Evolutionary conservation across 2,888 invertebrate genomes (phyloP).

Genomic region (Diadromus collaris): DNA sequence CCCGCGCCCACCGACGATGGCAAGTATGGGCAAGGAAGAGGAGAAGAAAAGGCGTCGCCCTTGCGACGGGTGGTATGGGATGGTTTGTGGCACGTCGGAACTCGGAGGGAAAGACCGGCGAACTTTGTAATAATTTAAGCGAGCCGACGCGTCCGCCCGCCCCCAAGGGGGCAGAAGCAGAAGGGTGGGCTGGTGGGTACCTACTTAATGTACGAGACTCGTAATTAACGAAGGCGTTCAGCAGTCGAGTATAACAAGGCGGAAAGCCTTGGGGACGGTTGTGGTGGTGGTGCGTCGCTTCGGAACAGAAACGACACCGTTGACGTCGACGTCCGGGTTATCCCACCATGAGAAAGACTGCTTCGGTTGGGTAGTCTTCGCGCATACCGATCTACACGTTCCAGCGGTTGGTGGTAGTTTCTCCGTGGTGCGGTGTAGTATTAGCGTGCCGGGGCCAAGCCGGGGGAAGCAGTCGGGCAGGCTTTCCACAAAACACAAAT

Average conservation of each 20-base stretch:
- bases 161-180: not conserved
- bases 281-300: constrained; percentile 58
- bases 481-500: constrained; percentile 72
- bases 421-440: not conserved
- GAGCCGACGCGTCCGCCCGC: constrained; percentile 52
- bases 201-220: constrained; percentile 73
- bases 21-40: not conserved
- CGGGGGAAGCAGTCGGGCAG: constrained; percentile 14
- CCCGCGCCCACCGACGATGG: constrained; percentile 17
- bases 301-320: constrained; percentile 59
- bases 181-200: constrained; percentile 51
- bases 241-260: constrained; percentile 72
- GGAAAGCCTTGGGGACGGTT: constrained; percentile 66
- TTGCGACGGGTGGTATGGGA: constrained; percentile 8
- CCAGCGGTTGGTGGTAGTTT: not conserved
- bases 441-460: constrained; percentile 47
- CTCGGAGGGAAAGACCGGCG: constrained; percentile 42
- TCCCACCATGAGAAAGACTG: constrained; percentile 39
- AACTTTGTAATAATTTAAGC: constrained; percentile 66
- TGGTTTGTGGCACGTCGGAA: constrained; percentile 42
- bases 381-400: constrained; percentile 7
- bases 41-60: constrained; percentile 41
- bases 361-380: constrained; percentile 43
- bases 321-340: constrained; percentile 57
- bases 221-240: constrained; percentile 77